A percentile compares a stretch with the other conserved stretches of the same genome.
Evolutionary conservation across 1,140 invertebrate genomes (phyloP).

Genomic region (Frieseomelitta varia): DNA sequence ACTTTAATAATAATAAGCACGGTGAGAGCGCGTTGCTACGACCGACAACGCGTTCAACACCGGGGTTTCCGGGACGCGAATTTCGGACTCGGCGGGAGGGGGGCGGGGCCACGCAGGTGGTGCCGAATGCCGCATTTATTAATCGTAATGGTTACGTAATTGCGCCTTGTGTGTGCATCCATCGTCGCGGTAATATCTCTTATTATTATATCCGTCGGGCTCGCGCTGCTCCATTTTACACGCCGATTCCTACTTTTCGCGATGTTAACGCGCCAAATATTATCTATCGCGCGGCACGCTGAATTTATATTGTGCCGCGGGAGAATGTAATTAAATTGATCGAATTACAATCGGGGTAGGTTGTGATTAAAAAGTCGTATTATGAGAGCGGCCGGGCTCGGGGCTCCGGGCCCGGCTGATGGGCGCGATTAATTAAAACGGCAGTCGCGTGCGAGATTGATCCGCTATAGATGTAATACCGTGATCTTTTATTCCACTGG

Average conservation of each 20-base stretch:
- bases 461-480: conserved; percentile 17
- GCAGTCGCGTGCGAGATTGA: neutral
- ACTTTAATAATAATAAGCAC: conserved; percentile 59
- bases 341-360: conserved; percentile 28
- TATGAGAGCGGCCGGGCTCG: conserved; percentile 7
- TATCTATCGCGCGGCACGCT: conserved; percentile 11
- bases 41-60: neutral
- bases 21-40: conserved; percentile 54
- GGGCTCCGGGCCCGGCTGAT: conserved; percentile 6
- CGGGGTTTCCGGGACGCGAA: too few species aligned
- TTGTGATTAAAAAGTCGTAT: conserved; percentile 30
- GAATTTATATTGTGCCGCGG: neutral
- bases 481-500: conserved; percentile 37
- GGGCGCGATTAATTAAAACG: conserved; percentile 49
- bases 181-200: conserved; percentile 28
- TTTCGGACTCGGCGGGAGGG: too few species aligned
- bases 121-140: conserved; percentile 55
- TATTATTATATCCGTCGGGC: conserved; percentile 18
- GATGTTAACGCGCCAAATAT: conserved; percentile 32
- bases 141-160: conserved; percentile 58
- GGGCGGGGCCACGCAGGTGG: conserved; percentile 41
- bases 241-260: conserved; percentile 13
- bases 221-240: conserved; percentile 22
- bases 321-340: conserved; percentile 37
- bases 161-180: conserved; percentile 27